Evolutionary conservation across 30 jellyfish, hydroid and myxozoan species (phyloP), one percentile per base, ranked within the genome.

Genomic region (Aurelia sp.): DNA sequence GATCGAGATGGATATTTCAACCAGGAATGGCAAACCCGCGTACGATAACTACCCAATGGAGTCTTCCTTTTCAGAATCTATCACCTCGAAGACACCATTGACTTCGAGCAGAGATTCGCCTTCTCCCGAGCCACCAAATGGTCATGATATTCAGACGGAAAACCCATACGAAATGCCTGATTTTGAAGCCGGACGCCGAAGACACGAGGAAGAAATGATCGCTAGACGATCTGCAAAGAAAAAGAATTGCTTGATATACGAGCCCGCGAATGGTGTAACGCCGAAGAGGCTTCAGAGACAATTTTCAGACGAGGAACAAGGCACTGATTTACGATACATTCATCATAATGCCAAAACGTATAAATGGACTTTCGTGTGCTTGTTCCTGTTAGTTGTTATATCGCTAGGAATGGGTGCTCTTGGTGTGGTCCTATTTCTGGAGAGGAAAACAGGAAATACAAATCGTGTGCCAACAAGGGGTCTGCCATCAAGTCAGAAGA

Each of bases 101-200:
- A 73, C 88, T 4, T 68, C 84, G 6, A 17, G 27, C 47, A 53
- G 88, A 9, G 82, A 61, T 8, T 72, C 93, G 22, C 87, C 93
- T 15, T 70, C 93, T 19, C 88, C 82, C 2, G 78, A 72, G 16
- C 16, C 62, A 10, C 76, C 66, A 15, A 5, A 52, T 33, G 78
- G 40, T 22, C 82, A 2, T 50, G 80, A 68, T 58, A 10, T 6
- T 15, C 11, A 18, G 24, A 60, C 13, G 20, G 93, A 84, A 63
- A 72, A 72, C 30, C 93, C 88, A 3, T 84, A 84, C 72, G 93
- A 84, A 63, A 44, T 60, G 40, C 93, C 93, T 5, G 85, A 84
- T 24, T 84, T 84, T 55, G 88, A 84, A 40, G 13, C 22, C 0
- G 78, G 48, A 13, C 81, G 93, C 40, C 18, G 33, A 48, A 63